Evolutionary conservation across 2,797 vertebrate species (phyloP), one percentile per base, ranked within the genome.

Genomic region (Sebastes hubbsi): DNA sequence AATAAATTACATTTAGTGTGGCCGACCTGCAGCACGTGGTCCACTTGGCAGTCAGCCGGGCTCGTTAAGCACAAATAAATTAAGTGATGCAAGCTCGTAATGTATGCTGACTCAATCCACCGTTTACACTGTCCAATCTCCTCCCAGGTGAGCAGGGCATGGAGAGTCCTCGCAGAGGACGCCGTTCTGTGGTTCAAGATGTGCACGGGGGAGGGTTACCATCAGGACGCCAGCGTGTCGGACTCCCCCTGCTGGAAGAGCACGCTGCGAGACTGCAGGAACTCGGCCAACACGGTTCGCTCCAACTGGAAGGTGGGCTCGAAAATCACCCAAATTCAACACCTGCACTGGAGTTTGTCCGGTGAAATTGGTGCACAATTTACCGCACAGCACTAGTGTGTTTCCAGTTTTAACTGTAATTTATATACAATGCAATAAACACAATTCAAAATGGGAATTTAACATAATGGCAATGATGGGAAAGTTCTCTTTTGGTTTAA

Each of bases 231-330:
- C 72, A 93, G 92, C 77, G 95, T 99, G 93, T 97, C 96, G 0
- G 97, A 97, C 84, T 97, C 91, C 63, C 95, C 96, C 68, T 97
- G 97, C 94, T 99, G 98, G 98, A 99, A 99, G 85, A 95, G 96
- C 12, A 93, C 95, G 38, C 95, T 99, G 88, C 95, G 95, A 78
- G 97, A 97, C 92, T 97, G 96, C 89, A 94, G 94, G n/a, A 95
- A 91, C 91, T 96, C 94, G 1, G 96, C 98, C 64, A 95, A 86
- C 62, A 91, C 89, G 0, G 85, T 99, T 74, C 95, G 96, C 88
- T 94, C 95, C 90, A 99, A 99, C 95, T 99, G 98, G 98, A 99
- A 99, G 97, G 98, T 99, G 91, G 49, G 89, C 20, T 69, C 12
- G 4, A 36, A 0, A 70, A 42, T 49, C 36, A 10, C 6, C 46